Evolutionary conservation across 2,113 vertebrate genomes (phyloP).

Genomic region (Anser cygnoides): DNA sequence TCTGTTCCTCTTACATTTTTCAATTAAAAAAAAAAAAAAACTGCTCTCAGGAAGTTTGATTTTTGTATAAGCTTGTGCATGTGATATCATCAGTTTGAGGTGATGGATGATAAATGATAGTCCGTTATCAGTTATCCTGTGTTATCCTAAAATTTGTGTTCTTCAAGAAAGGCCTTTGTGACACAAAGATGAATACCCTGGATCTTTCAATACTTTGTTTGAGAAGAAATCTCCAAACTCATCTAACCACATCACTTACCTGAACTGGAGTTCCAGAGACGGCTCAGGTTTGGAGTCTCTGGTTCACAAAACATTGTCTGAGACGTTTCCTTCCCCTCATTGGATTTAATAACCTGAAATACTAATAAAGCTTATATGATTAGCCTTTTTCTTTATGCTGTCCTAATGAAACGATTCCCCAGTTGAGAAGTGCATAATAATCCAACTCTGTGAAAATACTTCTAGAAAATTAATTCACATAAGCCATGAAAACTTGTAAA

Average conservation of each 20-base stretch:
- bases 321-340: background rate
- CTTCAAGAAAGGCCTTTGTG: background rate
- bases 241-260: background rate
- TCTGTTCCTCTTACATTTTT: background rate
- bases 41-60: background rate
- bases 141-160: background rate
- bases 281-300: background rate
- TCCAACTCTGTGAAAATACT: background rate
- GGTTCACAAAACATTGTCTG: background rate
- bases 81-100: background rate
- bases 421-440: background rate
- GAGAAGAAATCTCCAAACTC: background rate
- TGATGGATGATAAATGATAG: slow-evolving; percentile 2
- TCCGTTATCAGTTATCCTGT: background rate
- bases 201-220: background rate
- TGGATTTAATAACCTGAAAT: background rate
- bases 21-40: background rate
- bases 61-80: background rate
- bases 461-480: background rate
- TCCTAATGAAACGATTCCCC: background rate
- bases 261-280: background rate
- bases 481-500: background rate
- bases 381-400: background rate
- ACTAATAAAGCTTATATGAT: background rate
- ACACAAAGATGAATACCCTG: background rate